These are phyloP conservation scores for Saturnia japonica DNA, from an alignment of 2,888 invertebrate species.

Conservation along the genomic window DNA sequence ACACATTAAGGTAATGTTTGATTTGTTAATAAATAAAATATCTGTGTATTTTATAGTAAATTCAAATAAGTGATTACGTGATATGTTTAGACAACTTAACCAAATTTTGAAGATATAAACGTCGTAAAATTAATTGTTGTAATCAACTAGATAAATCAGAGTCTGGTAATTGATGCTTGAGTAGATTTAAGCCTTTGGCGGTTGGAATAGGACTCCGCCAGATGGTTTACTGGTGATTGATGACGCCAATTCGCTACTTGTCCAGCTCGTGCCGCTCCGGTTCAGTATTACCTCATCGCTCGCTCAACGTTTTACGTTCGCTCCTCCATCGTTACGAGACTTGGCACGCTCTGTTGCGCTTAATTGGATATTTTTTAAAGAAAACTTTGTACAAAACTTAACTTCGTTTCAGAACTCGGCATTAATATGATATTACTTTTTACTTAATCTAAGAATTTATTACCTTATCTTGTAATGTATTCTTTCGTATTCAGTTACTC, in stretches of 20 bases:
- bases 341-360: constrained; percentile 44
- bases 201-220: constrained; percentile 41
- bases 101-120: constrained; percentile 54
- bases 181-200: constrained; percentile 42
- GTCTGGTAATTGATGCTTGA: constrained; percentile 44
- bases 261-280: constrained; percentile 37
- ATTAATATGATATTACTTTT: neutral
- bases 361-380: constrained; percentile 44
- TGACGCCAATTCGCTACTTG: constrained; percentile 73
- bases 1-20: neutral
- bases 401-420: neutral
- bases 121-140: constrained; percentile 22
- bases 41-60: neutral
- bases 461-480: neutral
- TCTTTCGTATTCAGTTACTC: neutral
- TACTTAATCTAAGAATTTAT: neutral
- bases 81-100: constrained; percentile 35
- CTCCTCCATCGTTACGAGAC: constrained; percentile 38
- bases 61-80: constrained; percentile 1
- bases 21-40: neutral
- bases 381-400: neutral
- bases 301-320: constrained; percentile 26
- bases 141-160: constrained; percentile 12
- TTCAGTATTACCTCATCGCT: constrained; percentile 23
- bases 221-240: constrained; percentile 67